Percentiles rank a stretch among this genome's conserved stretches.
Evolutionary conservation across 2,113 vertebrate genomes (phyloP).

Genomic region (Rhodinocichla rosea): DNA sequence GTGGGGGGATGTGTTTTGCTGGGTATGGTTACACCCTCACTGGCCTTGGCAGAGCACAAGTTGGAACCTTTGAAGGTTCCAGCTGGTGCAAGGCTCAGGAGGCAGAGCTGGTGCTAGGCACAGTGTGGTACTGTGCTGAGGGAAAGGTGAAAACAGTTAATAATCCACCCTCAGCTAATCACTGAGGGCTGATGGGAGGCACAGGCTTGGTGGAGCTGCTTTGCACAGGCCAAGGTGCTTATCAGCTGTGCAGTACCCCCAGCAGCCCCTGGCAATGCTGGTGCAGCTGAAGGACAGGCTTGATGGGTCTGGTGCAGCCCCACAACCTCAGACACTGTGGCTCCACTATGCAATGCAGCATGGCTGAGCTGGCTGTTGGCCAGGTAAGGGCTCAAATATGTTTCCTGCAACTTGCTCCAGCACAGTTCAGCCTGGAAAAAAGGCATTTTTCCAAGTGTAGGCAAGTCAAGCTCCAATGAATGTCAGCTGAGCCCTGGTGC

Average conservation of each 20-base stretch:
- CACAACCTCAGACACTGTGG: accelerated
- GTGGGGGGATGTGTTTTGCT: not conserved
- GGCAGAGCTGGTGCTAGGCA: not conserved
- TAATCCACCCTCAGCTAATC: not conserved
- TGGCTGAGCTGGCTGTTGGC: not conserved
- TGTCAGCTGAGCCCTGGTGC: not conserved
- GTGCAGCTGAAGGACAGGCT: not conserved
- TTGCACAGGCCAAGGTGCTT: not conserved
- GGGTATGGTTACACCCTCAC: accelerated
- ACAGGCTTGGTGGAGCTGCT: not conserved
- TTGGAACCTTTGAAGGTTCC: not conserved
- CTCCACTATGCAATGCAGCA: accelerated
- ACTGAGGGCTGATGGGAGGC: not conserved
- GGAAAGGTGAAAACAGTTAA: not conserved
- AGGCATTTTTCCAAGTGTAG: not conserved
- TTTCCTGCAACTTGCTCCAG: not conserved
- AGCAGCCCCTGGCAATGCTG: not conserved
- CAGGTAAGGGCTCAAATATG: not conserved
- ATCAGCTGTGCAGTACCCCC: not conserved
- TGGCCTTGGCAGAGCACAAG: not conserved
- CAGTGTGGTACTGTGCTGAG: not conserved
- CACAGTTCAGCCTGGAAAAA: not conserved
- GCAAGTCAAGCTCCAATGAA: not conserved
- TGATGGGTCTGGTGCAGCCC: not conserved
- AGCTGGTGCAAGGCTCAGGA: not conserved